Evolutionary conservation across 2,797 vertebrate species (phyloP).

Genomic region (Bovichtus variegatus): DNA sequence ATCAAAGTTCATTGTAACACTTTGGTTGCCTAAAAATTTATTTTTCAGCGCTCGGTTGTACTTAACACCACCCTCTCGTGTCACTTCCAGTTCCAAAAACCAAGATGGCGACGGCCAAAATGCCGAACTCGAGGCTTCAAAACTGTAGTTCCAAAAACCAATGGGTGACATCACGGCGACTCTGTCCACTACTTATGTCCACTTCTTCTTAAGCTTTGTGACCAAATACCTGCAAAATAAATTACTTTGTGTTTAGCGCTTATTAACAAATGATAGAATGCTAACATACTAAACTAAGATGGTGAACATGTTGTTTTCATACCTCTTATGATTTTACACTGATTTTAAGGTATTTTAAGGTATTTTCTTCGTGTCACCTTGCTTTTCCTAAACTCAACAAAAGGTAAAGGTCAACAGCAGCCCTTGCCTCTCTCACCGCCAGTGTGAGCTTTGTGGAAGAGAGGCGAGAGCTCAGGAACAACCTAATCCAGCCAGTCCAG

Average conservation of each 20-base stretch:
- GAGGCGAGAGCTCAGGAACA: slow-evolving; percentile 42
- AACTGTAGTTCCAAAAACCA: too few relatives aligned
- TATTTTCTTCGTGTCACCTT: slow-evolving; percentile 2
- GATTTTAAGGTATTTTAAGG: slow-evolving; percentile 7
- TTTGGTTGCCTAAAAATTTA: too few relatives aligned
- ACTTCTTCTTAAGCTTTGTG: too few relatives aligned
- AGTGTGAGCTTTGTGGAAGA: slow-evolving; percentile 27
- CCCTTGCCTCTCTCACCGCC: not conserved
- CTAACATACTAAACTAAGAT: too few relatives aligned
- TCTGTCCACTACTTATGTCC: too few relatives aligned
- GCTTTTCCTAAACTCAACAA: slow-evolving; percentile 21
- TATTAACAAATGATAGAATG: not conserved
- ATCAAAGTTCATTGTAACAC: too few relatives aligned
- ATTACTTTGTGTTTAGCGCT: not conserved
- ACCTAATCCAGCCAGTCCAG: slow-evolving; percentile 44
- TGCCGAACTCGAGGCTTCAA: too few relatives aligned
- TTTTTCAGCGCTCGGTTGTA: too few relatives aligned
- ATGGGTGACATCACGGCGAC: too few relatives aligned
- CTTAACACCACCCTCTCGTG: too few relatives aligned
- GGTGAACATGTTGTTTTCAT: not conserved
- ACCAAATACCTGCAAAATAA: not conserved
- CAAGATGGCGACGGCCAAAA: too few relatives aligned
- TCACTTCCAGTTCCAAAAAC: too few relatives aligned
- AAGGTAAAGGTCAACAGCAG: slow-evolving; percentile 38
- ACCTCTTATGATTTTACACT: not conserved